Percentiles rank a stretch among this genome's conserved stretches.
Evolutionary conservation across 1,140 invertebrate species (phyloP).

Genomic region (Galleria mellonella): DNA sequence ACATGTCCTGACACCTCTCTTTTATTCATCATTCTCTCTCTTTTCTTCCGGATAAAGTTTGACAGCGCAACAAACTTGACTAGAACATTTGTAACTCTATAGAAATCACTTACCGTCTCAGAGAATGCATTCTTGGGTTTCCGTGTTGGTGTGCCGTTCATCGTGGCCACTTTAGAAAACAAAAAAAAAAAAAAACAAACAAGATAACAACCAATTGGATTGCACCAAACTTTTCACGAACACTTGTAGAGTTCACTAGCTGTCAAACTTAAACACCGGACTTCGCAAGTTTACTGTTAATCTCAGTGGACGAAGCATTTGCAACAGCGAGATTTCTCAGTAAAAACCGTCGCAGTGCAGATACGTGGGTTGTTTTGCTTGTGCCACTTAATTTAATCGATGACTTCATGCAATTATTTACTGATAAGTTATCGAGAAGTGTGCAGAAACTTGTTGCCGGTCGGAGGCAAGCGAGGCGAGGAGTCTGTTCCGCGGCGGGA

Average conservation of each 20-base stretch:
- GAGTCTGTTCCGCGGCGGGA: slow-evolving; percentile 30
- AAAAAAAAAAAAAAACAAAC: slow-evolving; percentile 43
- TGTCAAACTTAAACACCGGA: slow-evolving; percentile 48
- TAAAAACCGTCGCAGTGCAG: slow-evolving; percentile 5
- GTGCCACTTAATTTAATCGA: slow-evolving; percentile 60
- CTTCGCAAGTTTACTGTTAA: slow-evolving; percentile 21
- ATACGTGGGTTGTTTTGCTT: slow-evolving; percentile 11
- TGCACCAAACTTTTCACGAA: slow-evolving; percentile 64
- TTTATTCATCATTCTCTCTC: not conserved
- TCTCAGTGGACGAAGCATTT: slow-evolving; percentile 18
- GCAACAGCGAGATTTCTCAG: slow-evolving; percentile 6
- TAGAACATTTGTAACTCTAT: not conserved
- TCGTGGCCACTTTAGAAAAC: slow-evolving; percentile 27
- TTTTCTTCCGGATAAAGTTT: slow-evolving; percentile 1
- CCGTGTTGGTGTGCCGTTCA: slow-evolving; percentile 64
- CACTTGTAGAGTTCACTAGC: slow-evolving; percentile 58
- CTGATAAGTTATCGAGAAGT: slow-evolving; percentile 60
- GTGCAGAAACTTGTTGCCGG: slow-evolving; percentile 21
- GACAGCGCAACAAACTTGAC: not conserved
- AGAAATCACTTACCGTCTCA: slow-evolving; percentile 46
- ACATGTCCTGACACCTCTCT: not conserved
- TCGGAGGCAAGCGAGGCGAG: slow-evolving; percentile 27
- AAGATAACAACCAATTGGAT: slow-evolving; percentile 39
- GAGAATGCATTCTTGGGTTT: slow-evolving; percentile 64
- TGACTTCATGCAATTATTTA: slow-evolving; percentile 67